phyloP scores from a whole-genome alignment of 2,113 vertebrate genomes.

The Galeopterus variegatus region DNA sequence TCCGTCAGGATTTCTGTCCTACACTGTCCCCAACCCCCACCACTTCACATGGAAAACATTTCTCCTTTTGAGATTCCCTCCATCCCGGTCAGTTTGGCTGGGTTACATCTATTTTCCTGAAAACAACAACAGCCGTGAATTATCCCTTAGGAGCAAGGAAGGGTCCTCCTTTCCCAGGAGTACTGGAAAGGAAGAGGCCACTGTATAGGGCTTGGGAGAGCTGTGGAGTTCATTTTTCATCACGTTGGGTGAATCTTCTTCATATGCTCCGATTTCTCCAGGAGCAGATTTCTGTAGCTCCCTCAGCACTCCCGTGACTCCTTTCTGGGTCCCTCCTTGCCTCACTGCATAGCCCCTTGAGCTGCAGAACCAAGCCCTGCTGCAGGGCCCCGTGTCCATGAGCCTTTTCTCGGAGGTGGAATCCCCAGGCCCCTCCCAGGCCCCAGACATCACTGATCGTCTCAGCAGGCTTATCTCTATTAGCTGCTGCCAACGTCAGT shows the following conservation, averaged over 20 bases:
- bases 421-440: neutral
- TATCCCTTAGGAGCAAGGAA: neutral
- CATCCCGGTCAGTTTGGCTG: neutral
- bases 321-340: rapidly evolving
- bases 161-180: rapidly evolving
- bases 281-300: neutral
- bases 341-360: rapidly evolving
- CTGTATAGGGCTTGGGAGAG: neutral
- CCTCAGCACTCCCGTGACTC: too few relatives aligned
- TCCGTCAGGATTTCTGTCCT: neutral
- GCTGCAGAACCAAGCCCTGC: neutral
- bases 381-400: neutral
- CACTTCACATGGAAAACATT: rapidly evolving
- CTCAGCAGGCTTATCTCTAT: neutral
- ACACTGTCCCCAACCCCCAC: rapidly evolving
- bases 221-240: rapidly evolving
- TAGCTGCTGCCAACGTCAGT: neutral
- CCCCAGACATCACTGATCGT: neutral
- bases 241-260: rapidly evolving
- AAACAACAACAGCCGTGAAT: neutral
- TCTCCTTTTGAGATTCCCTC: neutral
- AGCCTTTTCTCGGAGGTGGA: neutral
- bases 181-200: neutral
- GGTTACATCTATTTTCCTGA: neutral
- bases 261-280: rapidly evolving